Conservation (phyloP, 2,113 vertebrate genomes). For the Tragelaphus imberbis region DNA sequence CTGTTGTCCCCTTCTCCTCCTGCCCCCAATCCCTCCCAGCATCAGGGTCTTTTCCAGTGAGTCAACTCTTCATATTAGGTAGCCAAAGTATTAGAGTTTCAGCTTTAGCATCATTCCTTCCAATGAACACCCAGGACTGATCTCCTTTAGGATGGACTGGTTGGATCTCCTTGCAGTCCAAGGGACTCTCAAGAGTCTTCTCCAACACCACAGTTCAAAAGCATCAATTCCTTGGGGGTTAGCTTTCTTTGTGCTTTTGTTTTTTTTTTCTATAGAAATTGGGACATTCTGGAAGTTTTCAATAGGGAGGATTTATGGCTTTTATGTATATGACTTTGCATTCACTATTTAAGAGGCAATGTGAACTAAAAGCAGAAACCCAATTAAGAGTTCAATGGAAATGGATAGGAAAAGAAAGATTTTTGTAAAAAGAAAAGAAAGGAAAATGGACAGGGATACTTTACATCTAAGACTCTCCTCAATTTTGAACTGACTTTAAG, state of each 20-base stretch:
- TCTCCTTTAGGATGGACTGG: not conserved
- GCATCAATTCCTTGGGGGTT: not conserved
- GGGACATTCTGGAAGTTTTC: not conserved
- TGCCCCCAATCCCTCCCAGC: not conserved
- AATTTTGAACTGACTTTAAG: not conserved
- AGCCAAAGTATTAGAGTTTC: not conserved
- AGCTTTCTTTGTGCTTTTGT: not conserved
- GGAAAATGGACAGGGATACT: not conserved
- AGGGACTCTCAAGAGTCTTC: not conserved
- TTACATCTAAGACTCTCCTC: not conserved
- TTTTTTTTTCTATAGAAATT: not conserved
- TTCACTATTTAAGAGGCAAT: not conserved
- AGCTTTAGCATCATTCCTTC: not conserved
- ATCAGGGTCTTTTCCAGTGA: not conserved
- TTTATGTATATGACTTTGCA: not conserved
- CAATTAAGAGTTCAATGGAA: not conserved
- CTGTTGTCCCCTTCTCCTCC: not conserved
- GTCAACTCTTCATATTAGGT: fast-evolving
- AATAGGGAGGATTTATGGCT: not conserved
- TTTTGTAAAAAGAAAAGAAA: not conserved
- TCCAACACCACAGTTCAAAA: not conserved
- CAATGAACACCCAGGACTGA: not conserved
- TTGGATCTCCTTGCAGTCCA: not conserved
- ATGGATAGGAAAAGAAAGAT: not conserved
- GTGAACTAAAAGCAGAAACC: not conserved